These are phyloP conservation scores for Haliclystus octoradiatus DNA, from an alignment of 30 jellyfish, hydroid and myxozoan species.

Conservation along the genomic window DNA sequence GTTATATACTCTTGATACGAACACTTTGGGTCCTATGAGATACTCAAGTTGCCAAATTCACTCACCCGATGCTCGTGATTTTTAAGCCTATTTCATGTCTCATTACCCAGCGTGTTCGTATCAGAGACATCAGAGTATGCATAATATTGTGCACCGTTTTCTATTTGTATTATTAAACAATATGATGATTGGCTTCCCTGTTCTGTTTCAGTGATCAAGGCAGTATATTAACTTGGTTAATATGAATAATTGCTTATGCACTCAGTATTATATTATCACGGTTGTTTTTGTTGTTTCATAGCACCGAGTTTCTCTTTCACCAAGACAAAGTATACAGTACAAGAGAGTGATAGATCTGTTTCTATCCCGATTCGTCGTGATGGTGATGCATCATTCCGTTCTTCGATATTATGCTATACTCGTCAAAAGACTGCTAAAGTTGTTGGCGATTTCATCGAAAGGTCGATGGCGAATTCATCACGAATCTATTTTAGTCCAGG, in stretches of 20 bases:
- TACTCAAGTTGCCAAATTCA: too few relatives aligned
- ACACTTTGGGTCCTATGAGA: too few relatives aligned
- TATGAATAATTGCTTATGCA: too few relatives aligned
- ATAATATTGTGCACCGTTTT: too few relatives aligned
- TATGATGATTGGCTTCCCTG: background rate
- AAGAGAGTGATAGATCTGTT: constrained; percentile 45
- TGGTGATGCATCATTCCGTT: constrained; percentile 63
- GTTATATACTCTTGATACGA: too few relatives aligned
- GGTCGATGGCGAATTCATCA: constrained; percentile 66
- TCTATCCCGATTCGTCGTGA: constrained; percentile 43
- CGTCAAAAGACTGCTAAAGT: constrained; percentile 72
- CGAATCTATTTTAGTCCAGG: constrained; percentile 48
- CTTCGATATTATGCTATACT: constrained; percentile 84
- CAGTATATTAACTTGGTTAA: too few relatives aligned
- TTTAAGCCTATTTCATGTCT: too few relatives aligned
- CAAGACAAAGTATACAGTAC: constrained; percentile 30
- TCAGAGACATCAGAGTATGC: too few relatives aligned
- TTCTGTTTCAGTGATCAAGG: background rate
- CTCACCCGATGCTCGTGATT: too few relatives aligned
- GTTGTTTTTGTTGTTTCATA: constrained; percentile 1
- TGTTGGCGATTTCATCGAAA: constrained; percentile 60
- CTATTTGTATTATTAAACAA: too few relatives aligned
- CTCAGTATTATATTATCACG: too few relatives aligned
- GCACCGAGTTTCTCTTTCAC: constrained; percentile 72
- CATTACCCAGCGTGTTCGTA: too few relatives aligned